These are phyloP conservation scores for Onthophagus sagittarius DNA, from an alignment of 2,888 invertebrate species.

Conservation along the genomic window DNA sequence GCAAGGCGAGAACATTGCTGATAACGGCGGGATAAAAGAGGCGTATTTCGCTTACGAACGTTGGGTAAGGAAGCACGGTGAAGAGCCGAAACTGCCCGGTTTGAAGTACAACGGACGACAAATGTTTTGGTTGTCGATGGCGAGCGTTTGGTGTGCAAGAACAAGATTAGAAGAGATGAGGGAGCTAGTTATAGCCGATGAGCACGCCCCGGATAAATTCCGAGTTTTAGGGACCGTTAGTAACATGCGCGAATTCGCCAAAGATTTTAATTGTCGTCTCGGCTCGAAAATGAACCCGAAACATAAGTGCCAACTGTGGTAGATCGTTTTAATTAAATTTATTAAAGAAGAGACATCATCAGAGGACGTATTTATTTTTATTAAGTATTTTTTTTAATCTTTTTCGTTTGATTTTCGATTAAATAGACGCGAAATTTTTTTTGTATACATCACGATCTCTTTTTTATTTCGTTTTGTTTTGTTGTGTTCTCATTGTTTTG, in stretches of 20 bases:
- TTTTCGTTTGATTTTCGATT: constrained; percentile 12
- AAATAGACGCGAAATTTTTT: constrained; percentile 17
- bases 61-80: constrained; percentile 42
- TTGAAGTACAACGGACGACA: constrained; percentile 47
- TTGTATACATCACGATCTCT: constrained; percentile 12
- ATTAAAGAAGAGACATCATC: background rate
- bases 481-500: too few species aligned
- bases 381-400: constrained; percentile 25
- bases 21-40: constrained; percentile 91
- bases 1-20: constrained; percentile 92
- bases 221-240: constrained; percentile 57
- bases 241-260: constrained; percentile 59
- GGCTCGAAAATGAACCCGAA: constrained; percentile 60
- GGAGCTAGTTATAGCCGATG: constrained; percentile 43
- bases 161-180: constrained; percentile 43
- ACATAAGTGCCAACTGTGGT: constrained; percentile 63
- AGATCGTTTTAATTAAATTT: constrained; percentile 29
- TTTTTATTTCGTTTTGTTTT: constrained; percentile 16
- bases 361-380: constrained; percentile 20
- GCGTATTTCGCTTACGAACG: constrained; percentile 57
- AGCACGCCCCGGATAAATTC: constrained; percentile 52
- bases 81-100: constrained; percentile 41
- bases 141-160: constrained; percentile 58
- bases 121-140: constrained; percentile 59
- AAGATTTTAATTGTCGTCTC: constrained; percentile 58